Base-by-base conservation (phyloP, 1,140 invertebrate genomes). In the Leptinotarsa undecemlineata region DNA sequence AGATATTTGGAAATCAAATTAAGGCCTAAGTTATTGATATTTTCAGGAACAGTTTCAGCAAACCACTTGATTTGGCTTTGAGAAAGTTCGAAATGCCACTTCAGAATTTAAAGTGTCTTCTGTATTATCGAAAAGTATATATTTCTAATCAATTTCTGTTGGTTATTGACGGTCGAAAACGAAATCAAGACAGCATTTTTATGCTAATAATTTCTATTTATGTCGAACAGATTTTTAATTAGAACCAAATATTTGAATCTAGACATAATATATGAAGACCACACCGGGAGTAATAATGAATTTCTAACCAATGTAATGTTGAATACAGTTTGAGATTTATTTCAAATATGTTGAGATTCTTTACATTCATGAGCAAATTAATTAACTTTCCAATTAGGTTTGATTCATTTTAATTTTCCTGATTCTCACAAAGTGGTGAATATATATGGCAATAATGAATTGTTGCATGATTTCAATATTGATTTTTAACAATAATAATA, bases 1-100 rank as follows among this genome's bases (percentile, higher is more conserved):
- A 57, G n/a, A 57, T 57, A 57, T 57, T 57, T n/a, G 51, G 4
- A 19, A 57, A 57, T 57, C n/a, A 19, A 57, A 57, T 57, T 57
- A 57, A 57, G 51, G 51, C 17, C 51, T n/a, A 19, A 57, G 51
- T 57, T 57, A 57, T 57, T 57, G 51, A 57, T 57, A 57, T 19
- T 57, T 57, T 57, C 17, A 8, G 51, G 6, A 57, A 57, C 51
- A 15, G 13, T 57, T 57, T 57, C 51, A 57, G 51, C 33, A 57
- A 6, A 57, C 17, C n/a, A 19, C n/a, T 19, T 14, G n/a, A 57
- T 57, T 57, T 57, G n/a, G 4, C 51, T 17, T 57, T 14, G 51
- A 57, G 51, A 57, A 17, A 57, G 51, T 8, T 57, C 2, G 17
- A 19, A 57, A 57, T 17, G 33, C 8, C 33, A 42, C 8, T 57